These are phyloP conservation scores for Hippopotamyrus pictus DNA, from an alignment of 2,797 vertebrate species.

Conservation along the genomic window DNA sequence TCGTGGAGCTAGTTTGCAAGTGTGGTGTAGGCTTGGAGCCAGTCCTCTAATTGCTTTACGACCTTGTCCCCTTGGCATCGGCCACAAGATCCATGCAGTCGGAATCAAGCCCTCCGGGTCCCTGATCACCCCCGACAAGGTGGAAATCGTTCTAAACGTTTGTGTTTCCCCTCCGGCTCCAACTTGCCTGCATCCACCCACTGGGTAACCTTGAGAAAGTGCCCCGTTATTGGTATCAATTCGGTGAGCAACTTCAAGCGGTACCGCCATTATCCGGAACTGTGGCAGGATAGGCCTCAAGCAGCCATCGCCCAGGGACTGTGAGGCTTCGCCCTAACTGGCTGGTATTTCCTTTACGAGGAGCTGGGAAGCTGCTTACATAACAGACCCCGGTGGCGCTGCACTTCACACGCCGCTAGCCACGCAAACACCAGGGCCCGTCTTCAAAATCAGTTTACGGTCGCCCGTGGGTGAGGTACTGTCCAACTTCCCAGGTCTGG, in stretches of 20 bases:
- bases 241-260: too few species aligned
- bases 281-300: not conserved
- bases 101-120: not conserved
- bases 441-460: not conserved
- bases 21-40: not conserved
- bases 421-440: not conserved
- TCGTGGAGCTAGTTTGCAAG: not conserved
- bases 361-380: not conserved
- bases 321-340: not conserved
- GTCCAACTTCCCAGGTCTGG: not conserved
- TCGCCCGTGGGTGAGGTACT: not conserved
- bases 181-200: not conserved
- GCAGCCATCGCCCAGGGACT: too few species aligned
- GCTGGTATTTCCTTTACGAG: not conserved
- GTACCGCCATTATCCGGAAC: not conserved
- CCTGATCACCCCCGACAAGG: conserved; percentile 6
- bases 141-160: not conserved
- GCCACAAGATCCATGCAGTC: not conserved
- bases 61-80: conserved; percentile 6
- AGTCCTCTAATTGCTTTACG: not conserved
- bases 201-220: not conserved
- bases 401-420: not conserved
- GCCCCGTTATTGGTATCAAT: not conserved
- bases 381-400: not conserved
- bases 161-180: not conserved